These are phyloP conservation scores for Autographa gamma DNA, from an alignment of 2,888 invertebrate species.

Conservation along the genomic window DNA sequence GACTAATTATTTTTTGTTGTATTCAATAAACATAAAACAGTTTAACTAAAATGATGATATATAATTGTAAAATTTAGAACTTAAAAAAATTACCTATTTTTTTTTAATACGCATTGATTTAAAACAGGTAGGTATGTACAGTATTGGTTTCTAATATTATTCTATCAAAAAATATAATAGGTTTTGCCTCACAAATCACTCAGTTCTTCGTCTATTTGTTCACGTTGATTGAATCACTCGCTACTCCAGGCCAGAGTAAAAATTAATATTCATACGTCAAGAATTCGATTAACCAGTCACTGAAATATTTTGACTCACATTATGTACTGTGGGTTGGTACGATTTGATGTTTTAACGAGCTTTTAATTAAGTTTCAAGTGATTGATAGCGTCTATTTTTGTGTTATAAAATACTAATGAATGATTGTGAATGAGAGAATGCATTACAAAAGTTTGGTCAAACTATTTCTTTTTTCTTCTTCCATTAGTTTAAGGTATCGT, in stretches of 20 bases:
- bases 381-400: not conserved
- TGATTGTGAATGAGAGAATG: too few relatives aligned
- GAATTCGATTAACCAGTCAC: conserved; percentile 33
- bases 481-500: too few relatives aligned
- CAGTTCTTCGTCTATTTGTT: conserved; percentile 40
- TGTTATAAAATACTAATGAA: too few relatives aligned
- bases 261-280: conserved; percentile 45
- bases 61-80: too few relatives aligned
- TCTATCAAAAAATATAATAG: conserved; percentile 31
- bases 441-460: too few relatives aligned
- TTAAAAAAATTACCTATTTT: too few relatives aligned
- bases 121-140: not conserved
- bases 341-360: not conserved
- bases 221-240: conserved; percentile 46
- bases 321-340: not conserved
- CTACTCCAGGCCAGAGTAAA: conserved; percentile 26
- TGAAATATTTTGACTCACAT: not conserved
- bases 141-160: conserved; percentile 10
- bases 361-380: not conserved
- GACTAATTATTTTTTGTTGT: too few relatives aligned
- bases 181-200: conserved; percentile 45
- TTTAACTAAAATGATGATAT: too few relatives aligned
- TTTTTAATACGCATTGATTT: too few relatives aligned
- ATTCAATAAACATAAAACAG: too few relatives aligned
- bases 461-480: too few relatives aligned